phyloP scores from a whole-genome alignment of 1,140 invertebrate species.

The Pogonognathellus flavescens region DNA sequence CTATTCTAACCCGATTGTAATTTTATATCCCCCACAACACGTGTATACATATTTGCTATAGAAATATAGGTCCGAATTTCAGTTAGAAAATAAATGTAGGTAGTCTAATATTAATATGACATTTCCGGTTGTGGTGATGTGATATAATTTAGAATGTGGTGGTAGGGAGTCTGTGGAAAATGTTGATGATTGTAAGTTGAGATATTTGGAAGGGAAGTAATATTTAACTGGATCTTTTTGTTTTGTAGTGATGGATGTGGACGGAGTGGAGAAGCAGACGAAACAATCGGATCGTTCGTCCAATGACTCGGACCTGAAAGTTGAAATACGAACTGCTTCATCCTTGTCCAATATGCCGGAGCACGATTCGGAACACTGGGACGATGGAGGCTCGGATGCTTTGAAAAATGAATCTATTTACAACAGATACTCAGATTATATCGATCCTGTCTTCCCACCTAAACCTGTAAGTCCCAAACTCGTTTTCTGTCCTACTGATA shows the following conservation, averaged over 20 bases:
- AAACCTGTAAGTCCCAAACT: constrained; percentile 71
- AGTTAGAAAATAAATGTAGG: too few relatives aligned
- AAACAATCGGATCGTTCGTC: constrained; percentile 88
- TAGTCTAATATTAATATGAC: neutral
- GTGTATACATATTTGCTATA: neutral
- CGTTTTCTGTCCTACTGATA: too few relatives aligned
- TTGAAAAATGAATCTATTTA: constrained; percentile 74
- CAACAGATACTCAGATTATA: constrained; percentile 89
- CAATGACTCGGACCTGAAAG: constrained; percentile 87
- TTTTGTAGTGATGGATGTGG: constrained; percentile 70
- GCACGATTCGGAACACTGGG: constrained; percentile 73
- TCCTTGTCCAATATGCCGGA: constrained; percentile 81
- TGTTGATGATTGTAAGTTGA: neutral
- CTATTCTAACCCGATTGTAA: neutral
- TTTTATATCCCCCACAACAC: neutral
- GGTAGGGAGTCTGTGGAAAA: neutral
- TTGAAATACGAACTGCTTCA: constrained; percentile 86
- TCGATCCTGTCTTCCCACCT: constrained; percentile 83
- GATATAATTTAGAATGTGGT: neutral
- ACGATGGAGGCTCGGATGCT: constrained; percentile 69
- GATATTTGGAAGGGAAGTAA: constrained; percentile 18
- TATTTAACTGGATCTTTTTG: constrained; percentile 51
- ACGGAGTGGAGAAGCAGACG: constrained; percentile 82
- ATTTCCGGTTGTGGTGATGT: neutral
- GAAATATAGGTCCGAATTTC: neutral